Evolutionary conservation across 2,797 vertebrate species (phyloP).

Genomic region (Thalassophryne amazonica): DNA sequence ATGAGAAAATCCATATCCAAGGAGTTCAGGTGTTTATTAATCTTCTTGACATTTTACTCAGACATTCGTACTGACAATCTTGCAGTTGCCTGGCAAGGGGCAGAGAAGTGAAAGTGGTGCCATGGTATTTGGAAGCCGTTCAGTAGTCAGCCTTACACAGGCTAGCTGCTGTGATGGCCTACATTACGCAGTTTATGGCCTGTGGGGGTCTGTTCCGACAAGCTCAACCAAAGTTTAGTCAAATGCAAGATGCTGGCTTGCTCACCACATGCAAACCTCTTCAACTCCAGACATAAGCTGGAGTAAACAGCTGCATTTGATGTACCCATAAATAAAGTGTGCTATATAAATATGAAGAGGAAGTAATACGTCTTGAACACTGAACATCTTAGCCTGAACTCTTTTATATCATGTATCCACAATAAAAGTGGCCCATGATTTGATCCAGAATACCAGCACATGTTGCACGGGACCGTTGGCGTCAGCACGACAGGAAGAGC

Average conservation of each 20-base stretch:
- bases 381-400: neutral
- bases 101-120: slow-evolving; percentile 53
- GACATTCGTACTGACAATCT: slow-evolving; percentile 73
- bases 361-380: slow-evolving; percentile 3
- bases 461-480: too few species aligned
- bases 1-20: slow-evolving; percentile 82
- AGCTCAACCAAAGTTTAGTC: slow-evolving; percentile 25
- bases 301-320: neutral
- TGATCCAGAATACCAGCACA: slow-evolving; percentile 1
- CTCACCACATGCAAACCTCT: slow-evolving; percentile 25
- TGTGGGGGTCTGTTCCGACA: slow-evolving; percentile 46
- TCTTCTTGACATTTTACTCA: slow-evolving; percentile 75
- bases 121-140: slow-evolving; percentile 65
- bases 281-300: slow-evolving; percentile 8
- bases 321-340: neutral
- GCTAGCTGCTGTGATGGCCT: slow-evolving; percentile 59
- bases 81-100: slow-evolving; percentile 39
- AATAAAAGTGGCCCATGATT: slow-evolving; percentile 12
- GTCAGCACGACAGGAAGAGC: too few species aligned
- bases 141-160: slow-evolving; percentile 56
- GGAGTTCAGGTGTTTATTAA: slow-evolving; percentile 79
- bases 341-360: neutral
- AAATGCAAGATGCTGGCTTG: slow-evolving; percentile 25
- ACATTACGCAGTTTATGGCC: slow-evolving; percentile 66
- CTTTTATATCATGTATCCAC: neutral